phyloP scores from a whole-genome alignment of 2,888 invertebrate species.

The Cataglyphis altisquamis region DNA sequence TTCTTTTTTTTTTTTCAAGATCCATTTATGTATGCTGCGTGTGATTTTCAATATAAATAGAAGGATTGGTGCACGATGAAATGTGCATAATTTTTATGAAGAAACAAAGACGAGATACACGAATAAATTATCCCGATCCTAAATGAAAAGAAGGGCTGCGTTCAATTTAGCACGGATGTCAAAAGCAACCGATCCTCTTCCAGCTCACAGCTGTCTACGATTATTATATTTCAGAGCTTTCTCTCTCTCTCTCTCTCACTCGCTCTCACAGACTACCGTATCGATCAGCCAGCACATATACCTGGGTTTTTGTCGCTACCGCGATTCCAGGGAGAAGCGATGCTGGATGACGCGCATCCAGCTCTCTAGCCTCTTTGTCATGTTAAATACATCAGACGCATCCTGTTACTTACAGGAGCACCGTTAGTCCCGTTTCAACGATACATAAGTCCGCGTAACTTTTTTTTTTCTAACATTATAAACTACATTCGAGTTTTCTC shows the following conservation, averaged over 20 bases:
- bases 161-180: conserved; percentile 75
- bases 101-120: conserved; percentile 35
- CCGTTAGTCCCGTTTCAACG: conserved; percentile 24
- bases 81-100: conserved; percentile 17
- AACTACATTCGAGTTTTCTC: not conserved
- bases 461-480: not conserved
- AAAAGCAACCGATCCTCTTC: conserved; percentile 72
- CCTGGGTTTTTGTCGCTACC: conserved; percentile 77
- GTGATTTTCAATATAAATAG: not conserved
- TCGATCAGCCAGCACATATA: conserved; percentile 71
- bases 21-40: not conserved
- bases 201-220: conserved; percentile 82
- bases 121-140: conserved; percentile 68
- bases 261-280: conserved; percentile 43
- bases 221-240: conserved; percentile 80
- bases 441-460: not conserved
- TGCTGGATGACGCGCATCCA: conserved; percentile 80
- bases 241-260: conserved; percentile 40
- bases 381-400: conserved; percentile 82
- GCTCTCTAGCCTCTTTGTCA: conserved; percentile 79
- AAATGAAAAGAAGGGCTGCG: conserved; percentile 56
- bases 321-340: conserved; percentile 80
- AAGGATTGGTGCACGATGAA: conserved; percentile 4
- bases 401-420: conserved; percentile 70
- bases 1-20: not conserved